These are phyloP conservation scores for Rhagoletis zephyria DNA, from an alignment of 1,140 invertebrate genomes.

Conservation along the genomic window DNA sequence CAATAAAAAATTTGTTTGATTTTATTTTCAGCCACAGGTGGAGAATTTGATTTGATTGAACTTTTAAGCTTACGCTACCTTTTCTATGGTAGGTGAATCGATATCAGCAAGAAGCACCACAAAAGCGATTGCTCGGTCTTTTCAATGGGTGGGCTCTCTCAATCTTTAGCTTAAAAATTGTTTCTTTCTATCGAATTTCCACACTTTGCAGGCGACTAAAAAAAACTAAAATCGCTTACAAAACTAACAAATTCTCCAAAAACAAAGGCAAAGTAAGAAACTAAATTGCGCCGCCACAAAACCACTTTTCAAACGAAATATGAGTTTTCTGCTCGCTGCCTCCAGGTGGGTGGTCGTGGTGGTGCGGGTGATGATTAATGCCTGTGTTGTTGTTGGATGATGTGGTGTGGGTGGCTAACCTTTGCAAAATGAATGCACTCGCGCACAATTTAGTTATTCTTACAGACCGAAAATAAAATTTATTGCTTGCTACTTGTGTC, in stretches of 20 bases:
- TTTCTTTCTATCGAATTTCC: not conserved
- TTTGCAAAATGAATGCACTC: slow-evolving; percentile 46
- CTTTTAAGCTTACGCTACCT: slow-evolving; percentile 53
- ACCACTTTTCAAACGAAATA: slow-evolving; percentile 57
- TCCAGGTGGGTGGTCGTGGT: too few relatives aligned
- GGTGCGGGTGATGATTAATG: not conserved
- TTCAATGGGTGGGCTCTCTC: slow-evolving; percentile 59
- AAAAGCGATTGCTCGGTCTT: slow-evolving; percentile 39
- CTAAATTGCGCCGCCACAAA: slow-evolving; percentile 61
- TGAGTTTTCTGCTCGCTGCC: slow-evolving; percentile 18
- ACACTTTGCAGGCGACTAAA: not conserved
- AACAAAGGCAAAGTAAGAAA: slow-evolving; percentile 52
- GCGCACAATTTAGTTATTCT: slow-evolving; percentile 59
- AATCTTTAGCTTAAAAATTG: slow-evolving; percentile 59
- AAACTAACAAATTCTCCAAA: slow-evolving; percentile 4
- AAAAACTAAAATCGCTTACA: not conserved
- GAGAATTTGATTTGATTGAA: slow-evolving; percentile 39
- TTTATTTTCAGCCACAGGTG: slow-evolving; percentile 58
- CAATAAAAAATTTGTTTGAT: slow-evolving; percentile 58
- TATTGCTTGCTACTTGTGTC: slow-evolving; percentile 72
- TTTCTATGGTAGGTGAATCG: slow-evolving; percentile 41
- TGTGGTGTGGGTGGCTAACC: slow-evolving; percentile 54
- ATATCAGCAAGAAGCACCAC: slow-evolving; percentile 57
- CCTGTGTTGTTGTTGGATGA: not conserved
- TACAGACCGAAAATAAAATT: slow-evolving; percentile 71